A percentile compares a stretch with the other conserved stretches of the same genome.
Evolutionary conservation across 2,113 vertebrate species (phyloP).

Genomic region (Montifringilla adamsi): DNA sequence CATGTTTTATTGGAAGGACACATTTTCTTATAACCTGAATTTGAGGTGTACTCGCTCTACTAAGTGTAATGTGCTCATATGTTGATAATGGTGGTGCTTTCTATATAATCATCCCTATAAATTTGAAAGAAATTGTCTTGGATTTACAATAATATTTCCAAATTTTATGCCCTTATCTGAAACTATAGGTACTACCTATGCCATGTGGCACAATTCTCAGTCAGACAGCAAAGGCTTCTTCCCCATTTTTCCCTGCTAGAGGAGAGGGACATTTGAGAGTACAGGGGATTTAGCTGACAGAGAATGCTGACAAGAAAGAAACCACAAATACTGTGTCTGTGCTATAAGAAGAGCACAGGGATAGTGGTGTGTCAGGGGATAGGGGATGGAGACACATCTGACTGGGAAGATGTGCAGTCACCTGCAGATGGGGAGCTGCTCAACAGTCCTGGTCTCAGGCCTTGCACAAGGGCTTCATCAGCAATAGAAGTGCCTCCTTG

Average conservation of each 20-base stretch:
- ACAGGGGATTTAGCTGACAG: background rate
- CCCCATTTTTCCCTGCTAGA: background rate
- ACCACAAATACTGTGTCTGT: background rate
- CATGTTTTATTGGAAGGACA: background rate
- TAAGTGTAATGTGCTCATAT: background rate
- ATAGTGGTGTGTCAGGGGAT: background rate
- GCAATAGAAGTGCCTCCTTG: background rate
- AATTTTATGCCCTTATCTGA: background rate
- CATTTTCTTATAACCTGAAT: background rate
- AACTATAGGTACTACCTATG: background rate
- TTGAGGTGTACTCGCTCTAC: background rate
- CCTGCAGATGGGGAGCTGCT: background rate
- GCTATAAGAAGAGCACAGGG: too few species aligned
- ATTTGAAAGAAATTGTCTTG: background rate
- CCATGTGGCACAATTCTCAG: rapidly evolving
- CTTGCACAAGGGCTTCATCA: background rate
- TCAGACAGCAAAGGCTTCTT: background rate
- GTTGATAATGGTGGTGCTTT: background rate
- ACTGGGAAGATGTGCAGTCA: rapidly evolving
- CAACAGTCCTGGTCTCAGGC: background rate
- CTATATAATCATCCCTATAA: background rate
- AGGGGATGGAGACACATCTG: background rate
- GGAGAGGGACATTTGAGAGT: background rate
- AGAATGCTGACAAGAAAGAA: background rate
- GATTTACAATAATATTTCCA: background rate